phyloP scores from a whole-genome alignment of 2,113 vertebrate species.

The Bufo bufo region DNA sequence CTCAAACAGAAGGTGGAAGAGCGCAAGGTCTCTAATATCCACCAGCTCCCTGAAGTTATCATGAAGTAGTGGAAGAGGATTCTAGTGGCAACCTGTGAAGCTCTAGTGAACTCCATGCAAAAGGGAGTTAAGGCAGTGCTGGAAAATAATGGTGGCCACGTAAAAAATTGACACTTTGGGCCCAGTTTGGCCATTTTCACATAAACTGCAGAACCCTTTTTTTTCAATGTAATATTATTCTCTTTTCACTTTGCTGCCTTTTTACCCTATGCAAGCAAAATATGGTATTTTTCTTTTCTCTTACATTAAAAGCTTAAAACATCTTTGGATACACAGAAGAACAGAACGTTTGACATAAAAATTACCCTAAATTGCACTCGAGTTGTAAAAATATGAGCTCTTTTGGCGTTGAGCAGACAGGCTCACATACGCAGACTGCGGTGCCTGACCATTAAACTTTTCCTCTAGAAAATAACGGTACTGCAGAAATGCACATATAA shows the following conservation, averaged over 20 bases:
- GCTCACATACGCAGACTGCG: neutral
- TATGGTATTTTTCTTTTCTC: neutral
- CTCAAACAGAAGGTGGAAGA: too few species aligned
- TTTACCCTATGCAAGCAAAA: neutral
- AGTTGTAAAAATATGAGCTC: slow-evolving; percentile 42
- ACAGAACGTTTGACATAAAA: slow-evolving; percentile 42
- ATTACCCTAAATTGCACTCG: slow-evolving; percentile 51
- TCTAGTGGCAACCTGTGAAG: too few species aligned
- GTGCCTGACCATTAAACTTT: slow-evolving; percentile 20
- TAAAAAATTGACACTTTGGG: too few species aligned
- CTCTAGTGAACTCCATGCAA: too few species aligned
- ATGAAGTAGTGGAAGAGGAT: too few species aligned
- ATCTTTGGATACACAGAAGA: slow-evolving; percentile 37
- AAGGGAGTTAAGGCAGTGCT: too few species aligned
- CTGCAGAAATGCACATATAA: neutral
- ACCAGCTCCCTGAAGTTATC: too few species aligned
- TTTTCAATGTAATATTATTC: too few species aligned
- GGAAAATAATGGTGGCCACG: too few species aligned
- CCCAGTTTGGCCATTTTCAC: too few species aligned
- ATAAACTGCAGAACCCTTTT: neutral
- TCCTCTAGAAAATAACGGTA: slow-evolving; percentile 1
- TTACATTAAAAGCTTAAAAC: slow-evolving; percentile 27
- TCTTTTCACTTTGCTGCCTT: neutral
- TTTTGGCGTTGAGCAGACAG: slow-evolving; percentile 4
- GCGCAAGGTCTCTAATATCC: too few species aligned